Conservation (phyloP, 2,113 vertebrate species). For the Oreochromis niloticus region DNA sequence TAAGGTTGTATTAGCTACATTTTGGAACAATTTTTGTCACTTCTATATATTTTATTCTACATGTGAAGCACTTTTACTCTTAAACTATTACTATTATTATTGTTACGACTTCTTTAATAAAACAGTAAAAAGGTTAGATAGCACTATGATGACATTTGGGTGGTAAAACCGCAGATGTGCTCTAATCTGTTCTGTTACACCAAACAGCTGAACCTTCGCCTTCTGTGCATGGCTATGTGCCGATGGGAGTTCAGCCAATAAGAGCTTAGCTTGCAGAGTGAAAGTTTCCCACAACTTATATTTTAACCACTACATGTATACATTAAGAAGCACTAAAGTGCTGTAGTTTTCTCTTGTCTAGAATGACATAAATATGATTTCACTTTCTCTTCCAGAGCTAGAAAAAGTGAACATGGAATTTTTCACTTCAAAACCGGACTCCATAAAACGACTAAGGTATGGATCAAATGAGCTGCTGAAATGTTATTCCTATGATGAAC, state of each 20-base stretch:
- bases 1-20: background rate
- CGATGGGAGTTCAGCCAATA: background rate
- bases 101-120: background rate
- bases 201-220: too few relatives aligned
- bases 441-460: constrained; percentile 87
- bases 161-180: too few relatives aligned
- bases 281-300: fast-evolving
- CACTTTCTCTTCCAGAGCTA: constrained; percentile 66
- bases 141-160: too few relatives aligned
- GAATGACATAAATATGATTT: background rate
- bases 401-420: constrained; percentile 81
- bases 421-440: constrained; percentile 83
- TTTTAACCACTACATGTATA: background rate
- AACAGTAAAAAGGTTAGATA: background rate
- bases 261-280: background rate
- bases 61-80: background rate
- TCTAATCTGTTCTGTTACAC: too few relatives aligned
- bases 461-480: background rate
- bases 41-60: background rate
- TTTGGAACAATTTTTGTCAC: background rate
- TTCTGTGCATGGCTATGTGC: background rate
- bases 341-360: background rate
- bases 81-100: background rate
- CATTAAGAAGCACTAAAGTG: background rate
- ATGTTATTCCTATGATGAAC: background rate